phyloP scores from a whole-genome alignment of 2,113 vertebrate genomes.

The Menura novaehollandiae region DNA sequence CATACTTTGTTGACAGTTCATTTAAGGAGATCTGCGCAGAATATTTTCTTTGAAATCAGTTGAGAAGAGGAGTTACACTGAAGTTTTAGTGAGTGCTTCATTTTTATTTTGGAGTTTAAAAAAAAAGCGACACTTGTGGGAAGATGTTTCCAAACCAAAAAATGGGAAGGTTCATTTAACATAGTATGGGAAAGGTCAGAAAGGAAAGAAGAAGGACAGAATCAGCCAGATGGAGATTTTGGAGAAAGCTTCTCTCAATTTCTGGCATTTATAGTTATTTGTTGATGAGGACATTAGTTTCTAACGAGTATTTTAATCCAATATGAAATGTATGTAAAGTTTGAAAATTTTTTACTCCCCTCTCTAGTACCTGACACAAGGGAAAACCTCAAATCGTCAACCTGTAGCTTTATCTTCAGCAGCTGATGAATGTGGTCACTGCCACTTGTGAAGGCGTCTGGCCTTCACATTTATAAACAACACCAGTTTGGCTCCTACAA shows the following conservation, averaged over 20 bases:
- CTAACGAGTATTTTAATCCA: not conserved
- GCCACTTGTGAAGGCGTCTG: not conserved
- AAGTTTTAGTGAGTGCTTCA: constrained; percentile 4
- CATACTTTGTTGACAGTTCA: constrained; percentile 57
- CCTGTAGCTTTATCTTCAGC: not conserved
- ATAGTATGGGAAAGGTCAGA: constrained; percentile 36
- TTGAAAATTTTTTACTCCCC: not conserved
- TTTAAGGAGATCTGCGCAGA: constrained; percentile 46
- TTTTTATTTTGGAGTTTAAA: constrained; percentile 13
- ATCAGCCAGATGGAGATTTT: not conserved
- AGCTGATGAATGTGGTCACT: not conserved
- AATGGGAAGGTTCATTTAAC: not conserved
- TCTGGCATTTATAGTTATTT: not conserved
- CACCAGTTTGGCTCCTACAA: not conserved
- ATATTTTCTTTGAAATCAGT: constrained; percentile 50
- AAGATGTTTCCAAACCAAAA: constrained; percentile 33
- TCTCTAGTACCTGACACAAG: not conserved
- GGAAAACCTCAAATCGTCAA: not conserved
- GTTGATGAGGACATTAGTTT: not conserved
- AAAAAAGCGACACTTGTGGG: not conserved
- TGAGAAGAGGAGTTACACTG: constrained; percentile 1
- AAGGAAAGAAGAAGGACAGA: not conserved
- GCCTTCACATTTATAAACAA: not conserved
- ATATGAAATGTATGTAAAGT: not conserved
- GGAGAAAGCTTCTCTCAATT: not conserved